These are phyloP conservation scores for Turnix velox DNA, from an alignment of 2,113 vertebrate genomes.

Conservation along the genomic window DNA sequence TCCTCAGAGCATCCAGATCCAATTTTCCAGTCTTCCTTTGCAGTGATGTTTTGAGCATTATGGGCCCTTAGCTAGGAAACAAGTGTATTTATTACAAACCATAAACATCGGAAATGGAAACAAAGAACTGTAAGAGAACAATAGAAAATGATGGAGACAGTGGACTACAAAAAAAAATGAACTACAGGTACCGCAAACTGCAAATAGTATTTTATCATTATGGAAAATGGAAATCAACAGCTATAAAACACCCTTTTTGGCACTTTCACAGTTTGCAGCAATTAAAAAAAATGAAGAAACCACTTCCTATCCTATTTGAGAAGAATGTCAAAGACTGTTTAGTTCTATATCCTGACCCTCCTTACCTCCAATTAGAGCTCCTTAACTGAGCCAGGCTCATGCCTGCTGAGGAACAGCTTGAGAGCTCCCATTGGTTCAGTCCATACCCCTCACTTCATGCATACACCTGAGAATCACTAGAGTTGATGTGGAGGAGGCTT, in stretches of 20 bases:
- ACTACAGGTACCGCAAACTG: neutral
- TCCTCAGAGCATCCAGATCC: neutral
- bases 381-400: neutral
- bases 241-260: neutral
- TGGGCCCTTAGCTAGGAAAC: neutral
- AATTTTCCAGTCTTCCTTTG: neutral
- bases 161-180: neutral
- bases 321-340: neutral
- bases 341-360: neutral
- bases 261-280: neutral
- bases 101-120: neutral
- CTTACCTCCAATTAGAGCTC: neutral
- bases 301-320: neutral
- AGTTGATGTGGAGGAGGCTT: neutral
- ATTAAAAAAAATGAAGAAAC: neutral
- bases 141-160: neutral
- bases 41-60: neutral
- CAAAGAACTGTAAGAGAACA: neutral
- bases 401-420: neutral
- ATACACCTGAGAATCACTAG: neutral
- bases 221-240: neutral
- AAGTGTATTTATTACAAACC: neutral
- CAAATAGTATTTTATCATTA: neutral
- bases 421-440: neutral
- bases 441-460: neutral